Evolutionary conservation across 30 jellyfish, hydroid and myxozoan species (phyloP).

Genomic region (Aurelia coerulea): DNA sequence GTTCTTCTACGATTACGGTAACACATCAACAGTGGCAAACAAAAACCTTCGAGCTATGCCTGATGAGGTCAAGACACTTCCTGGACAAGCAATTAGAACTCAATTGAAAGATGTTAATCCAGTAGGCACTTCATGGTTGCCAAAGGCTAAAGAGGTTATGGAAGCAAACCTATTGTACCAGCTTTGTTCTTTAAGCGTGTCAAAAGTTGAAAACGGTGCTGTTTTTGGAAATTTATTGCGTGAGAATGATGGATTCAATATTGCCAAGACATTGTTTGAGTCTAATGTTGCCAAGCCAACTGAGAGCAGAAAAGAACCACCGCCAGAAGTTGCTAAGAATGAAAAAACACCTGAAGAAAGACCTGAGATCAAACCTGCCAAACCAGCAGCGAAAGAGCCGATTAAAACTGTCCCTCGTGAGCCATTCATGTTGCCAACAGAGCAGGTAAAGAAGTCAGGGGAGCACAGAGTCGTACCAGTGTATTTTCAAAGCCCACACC

Average conservation of each 20-base stretch:
- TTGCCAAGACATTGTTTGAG: slow-evolving; percentile 25
- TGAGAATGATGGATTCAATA: neutral
- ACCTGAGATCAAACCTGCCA: neutral
- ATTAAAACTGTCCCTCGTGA: neutral
- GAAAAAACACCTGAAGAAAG: neutral
- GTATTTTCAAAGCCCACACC: slow-evolving; percentile 53
- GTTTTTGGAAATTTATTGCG: slow-evolving; percentile 5
- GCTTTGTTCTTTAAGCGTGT: slow-evolving; percentile 11
- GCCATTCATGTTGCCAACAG: slow-evolving; percentile 8
- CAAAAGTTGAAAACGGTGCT: neutral
- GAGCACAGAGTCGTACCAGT: slow-evolving; percentile 32
- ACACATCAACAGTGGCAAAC: slow-evolving; percentile 3
- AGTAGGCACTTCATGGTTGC: slow-evolving; percentile 7
- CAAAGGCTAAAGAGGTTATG: slow-evolving; percentile 22
- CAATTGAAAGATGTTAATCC: slow-evolving; percentile 50
- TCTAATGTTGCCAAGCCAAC: slow-evolving; percentile 15
- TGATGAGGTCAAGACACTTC: slow-evolving; percentile 53
- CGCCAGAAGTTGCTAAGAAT: neutral
- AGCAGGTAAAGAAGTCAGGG: neutral
- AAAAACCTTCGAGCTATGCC: slow-evolving; percentile 60
- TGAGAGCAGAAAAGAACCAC: neutral
- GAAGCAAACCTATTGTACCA: slow-evolving; percentile 28
- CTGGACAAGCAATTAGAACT: slow-evolving; percentile 72
- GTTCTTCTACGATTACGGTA: slow-evolving; percentile 49
- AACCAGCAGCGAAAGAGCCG: neutral